Evolutionary conservation across 2,113 vertebrate species (phyloP).

Genomic region (Stegostoma tigrinum): DNA sequence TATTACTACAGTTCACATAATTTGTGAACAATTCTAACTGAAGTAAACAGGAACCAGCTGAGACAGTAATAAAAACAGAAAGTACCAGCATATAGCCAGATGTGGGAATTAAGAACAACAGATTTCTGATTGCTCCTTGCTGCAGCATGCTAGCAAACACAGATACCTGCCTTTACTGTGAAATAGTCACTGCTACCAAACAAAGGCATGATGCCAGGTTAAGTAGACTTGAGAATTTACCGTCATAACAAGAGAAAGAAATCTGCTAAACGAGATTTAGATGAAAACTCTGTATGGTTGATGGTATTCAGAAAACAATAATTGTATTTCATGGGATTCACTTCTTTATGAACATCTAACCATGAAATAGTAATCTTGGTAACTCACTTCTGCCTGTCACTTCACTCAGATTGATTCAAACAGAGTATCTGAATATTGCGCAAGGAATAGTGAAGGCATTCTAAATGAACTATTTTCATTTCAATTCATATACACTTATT

Average conservation of each 20-base stretch:
- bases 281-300: neutral
- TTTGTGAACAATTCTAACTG: neutral
- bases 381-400: neutral
- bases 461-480: neutral
- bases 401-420: neutral
- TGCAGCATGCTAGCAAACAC: neutral
- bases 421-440: neutral
- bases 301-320: neutral
- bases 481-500: neutral
- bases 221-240: neutral
- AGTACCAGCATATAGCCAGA: conserved; percentile 4
- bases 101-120: neutral
- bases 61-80: conserved; percentile 2
- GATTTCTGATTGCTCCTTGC: neutral
- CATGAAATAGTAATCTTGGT: neutral
- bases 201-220: neutral
- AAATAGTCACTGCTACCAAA: neutral
- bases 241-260: neutral
- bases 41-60: neutral
- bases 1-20: neutral
- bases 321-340: neutral
- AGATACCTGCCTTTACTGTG: neutral
- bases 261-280: neutral
- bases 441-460: neutral
- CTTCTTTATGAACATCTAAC: neutral